Conservation (phyloP, 1,140 invertebrate genomes). For the Armadillidium nasatum region DNA sequence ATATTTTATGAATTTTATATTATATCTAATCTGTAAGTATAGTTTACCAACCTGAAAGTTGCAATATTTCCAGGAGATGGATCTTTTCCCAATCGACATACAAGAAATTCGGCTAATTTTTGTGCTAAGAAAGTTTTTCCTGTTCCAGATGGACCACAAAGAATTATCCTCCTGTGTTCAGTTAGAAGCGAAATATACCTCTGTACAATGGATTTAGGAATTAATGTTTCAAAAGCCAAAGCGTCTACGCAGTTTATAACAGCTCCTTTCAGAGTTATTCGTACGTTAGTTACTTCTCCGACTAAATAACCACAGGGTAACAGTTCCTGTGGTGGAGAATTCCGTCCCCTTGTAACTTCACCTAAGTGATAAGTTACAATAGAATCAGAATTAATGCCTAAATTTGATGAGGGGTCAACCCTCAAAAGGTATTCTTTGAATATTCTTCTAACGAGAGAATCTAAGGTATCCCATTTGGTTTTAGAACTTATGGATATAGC, state of each 20-base stretch:
- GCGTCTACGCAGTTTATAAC: conserved; percentile 85
- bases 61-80: conserved; percentile 63
- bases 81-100: conserved; percentile 62
- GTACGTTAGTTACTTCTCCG: conserved; percentile 63
- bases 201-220: conserved; percentile 92
- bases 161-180: conserved; percentile 85
- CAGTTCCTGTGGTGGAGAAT: conserved; percentile 66
- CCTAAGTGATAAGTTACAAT: conserved; percentile 89
- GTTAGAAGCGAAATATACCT: conserved; percentile 80
- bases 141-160: conserved; percentile 94
- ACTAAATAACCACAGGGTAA: conserved; percentile 89
- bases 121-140: conserved; percentile 94
- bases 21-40: background rate
- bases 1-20: too few relatives aligned
- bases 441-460: conserved; percentile 79
- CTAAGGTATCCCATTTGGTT: conserved; percentile 90
- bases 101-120: conserved; percentile 88
- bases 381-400: conserved; percentile 83
- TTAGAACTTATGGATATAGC: conserved; percentile 83
- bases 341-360: conserved; percentile 66
- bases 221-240: conserved; percentile 90
- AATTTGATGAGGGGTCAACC: conserved; percentile 83
- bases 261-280: conserved; percentile 62
- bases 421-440: conserved; percentile 92
- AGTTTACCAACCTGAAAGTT: conserved; percentile 68